Conservation (phyloP, 2,113 vertebrate species). For the human (Homo sapiens) region GRCh38 chr7:8705501-8706000, state of each 20-base stretch:
- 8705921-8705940: constrained; percentile 22
- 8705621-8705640: constrained; percentile 66
- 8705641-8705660: constrained; percentile 24
- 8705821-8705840: constrained; percentile 2
- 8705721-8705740: background rate
- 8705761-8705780: background rate
- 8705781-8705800: background rate
- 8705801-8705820: background rate
- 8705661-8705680: background rate
- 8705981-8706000: background rate
- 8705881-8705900: background rate
- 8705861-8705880: constrained; percentile 4
- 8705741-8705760: background rate
- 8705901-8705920: background rate
- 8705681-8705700: constrained; percentile 33
- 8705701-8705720: constrained; percentile 12
- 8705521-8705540: constrained; percentile 37
- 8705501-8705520: constrained; percentile 44
- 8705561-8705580: constrained; percentile 47
- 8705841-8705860: background rate
- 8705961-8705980: background rate
- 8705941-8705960: background rate
- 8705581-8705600: constrained; percentile 50
- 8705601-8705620: constrained; percentile 61
- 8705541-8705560: constrained; percentile 44